Evolutionary conservation across 2,113 vertebrate species (phyloP).

Genomic region (Bufo bufo): DNA sequence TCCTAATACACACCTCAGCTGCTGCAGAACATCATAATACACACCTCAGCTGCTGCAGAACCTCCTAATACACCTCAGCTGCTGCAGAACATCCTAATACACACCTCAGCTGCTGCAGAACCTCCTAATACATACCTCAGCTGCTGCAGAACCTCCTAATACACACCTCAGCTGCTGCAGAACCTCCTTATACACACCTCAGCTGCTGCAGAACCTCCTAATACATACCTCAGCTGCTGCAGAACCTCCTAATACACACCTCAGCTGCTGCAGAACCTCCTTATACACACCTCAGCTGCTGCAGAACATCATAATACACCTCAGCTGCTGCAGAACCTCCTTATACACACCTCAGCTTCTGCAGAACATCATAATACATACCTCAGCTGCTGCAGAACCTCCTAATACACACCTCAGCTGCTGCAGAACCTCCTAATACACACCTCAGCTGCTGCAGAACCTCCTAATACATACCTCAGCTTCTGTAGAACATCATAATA

Average conservation of each 20-base stretch:
- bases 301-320: background rate
- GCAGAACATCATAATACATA: background rate
- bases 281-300: background rate
- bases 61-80: background rate
- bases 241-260: background rate
- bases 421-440: background rate
- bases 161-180: background rate
- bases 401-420: background rate
- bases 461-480: background rate
- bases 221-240: background rate
- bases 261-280: background rate
- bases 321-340: background rate
- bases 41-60: background rate
- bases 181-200: background rate
- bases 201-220: background rate
- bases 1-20: background rate
- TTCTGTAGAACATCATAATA: background rate
- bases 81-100: background rate
- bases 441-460: background rate
- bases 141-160: background rate
- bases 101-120: background rate
- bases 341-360: background rate
- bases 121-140: background rate
- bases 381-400: background rate
- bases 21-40: background rate